Base-by-base conservation (phyloP, 2,113 vertebrate genomes). In the Arothron firmamentum region DNA sequence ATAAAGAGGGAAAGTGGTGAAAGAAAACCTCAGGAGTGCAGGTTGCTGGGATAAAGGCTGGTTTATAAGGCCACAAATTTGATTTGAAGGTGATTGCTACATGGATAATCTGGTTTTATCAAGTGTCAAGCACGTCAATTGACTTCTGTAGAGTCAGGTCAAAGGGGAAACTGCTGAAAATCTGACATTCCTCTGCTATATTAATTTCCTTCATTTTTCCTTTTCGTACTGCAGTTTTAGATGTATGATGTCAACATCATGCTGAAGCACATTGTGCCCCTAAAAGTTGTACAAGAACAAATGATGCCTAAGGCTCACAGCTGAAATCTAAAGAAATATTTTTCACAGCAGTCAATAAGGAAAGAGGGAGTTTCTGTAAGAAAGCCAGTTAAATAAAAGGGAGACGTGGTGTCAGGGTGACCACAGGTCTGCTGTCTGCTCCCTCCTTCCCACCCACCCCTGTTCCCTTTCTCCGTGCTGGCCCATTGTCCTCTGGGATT, bases 401-500 rank as follows among this genome's bases (percentile, higher is more conserved):
- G 67, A 70, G 72, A 78, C 76, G 3, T 81, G 84, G 49, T 59
- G 82, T 19, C 75, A 81, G 67, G 65, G 45, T 81, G 81, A 87
- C 85, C 77, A 34, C 77, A 74, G 79, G 75, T 78, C 64, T 3
- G 13, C 71, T 41, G 53, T 62, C 59, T 59, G 72, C 71, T 59
- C 72, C 7, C 51, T 68, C 67, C 57, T 65, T 82, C 77, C 76
- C 70, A 65, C 72, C 67, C 74, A 77, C 70, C 71, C 75, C 75
- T 31, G 15, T 65, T 57, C 71, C 62, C 69, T 62, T 65, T 66
- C 68, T 60, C 70, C 79, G 59, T 9, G 48, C 82, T 74, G 78
- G 56, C 78, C 79, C 64, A 85, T 92, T 90, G 90, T 91, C 74
- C 58, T 0, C 21, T 80, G 70, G 59, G 77, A 67, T 69, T 64